Conservation (phyloP, 2,113 vertebrate species). For the Haemorhous mexicanus region DNA sequence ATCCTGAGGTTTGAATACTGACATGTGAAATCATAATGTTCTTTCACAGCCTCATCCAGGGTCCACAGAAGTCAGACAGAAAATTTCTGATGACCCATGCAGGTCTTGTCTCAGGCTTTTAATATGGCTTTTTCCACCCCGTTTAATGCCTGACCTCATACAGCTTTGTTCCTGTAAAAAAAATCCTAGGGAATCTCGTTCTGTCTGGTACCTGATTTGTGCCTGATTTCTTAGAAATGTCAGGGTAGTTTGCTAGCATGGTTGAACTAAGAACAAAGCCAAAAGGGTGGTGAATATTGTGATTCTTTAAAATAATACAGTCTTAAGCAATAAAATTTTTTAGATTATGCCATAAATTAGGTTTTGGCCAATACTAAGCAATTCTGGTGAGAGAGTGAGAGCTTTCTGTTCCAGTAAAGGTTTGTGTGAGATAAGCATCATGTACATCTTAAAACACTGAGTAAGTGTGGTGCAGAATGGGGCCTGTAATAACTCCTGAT, state of each 20-base stretch:
- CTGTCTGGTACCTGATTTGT: background rate
- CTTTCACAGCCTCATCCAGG: background rate
- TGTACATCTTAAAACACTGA: background rate
- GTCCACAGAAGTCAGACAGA: background rate
- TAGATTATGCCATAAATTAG: too few relatives aligned
- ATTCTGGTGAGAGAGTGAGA: background rate
- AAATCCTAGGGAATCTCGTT: background rate
- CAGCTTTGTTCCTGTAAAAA: background rate
- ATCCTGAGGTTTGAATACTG: background rate
- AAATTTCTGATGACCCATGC: background rate
- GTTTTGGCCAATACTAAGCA: background rate
- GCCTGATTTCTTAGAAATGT: background rate
- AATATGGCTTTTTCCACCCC: background rate
- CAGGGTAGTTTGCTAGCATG: background rate
- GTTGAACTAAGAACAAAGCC: background rate
- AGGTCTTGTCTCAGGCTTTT: background rate
- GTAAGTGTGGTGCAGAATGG: background rate
- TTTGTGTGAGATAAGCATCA: background rate
- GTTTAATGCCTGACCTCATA: background rate
- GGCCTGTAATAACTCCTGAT: background rate
- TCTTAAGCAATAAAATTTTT: background rate
- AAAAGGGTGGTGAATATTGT: background rate
- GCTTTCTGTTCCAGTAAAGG: background rate
- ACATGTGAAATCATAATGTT: background rate
- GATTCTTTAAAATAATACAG: background rate